Evolutionary conservation across 2,797 vertebrate species (phyloP).

Genomic region (Spheniscus humboldti): DNA sequence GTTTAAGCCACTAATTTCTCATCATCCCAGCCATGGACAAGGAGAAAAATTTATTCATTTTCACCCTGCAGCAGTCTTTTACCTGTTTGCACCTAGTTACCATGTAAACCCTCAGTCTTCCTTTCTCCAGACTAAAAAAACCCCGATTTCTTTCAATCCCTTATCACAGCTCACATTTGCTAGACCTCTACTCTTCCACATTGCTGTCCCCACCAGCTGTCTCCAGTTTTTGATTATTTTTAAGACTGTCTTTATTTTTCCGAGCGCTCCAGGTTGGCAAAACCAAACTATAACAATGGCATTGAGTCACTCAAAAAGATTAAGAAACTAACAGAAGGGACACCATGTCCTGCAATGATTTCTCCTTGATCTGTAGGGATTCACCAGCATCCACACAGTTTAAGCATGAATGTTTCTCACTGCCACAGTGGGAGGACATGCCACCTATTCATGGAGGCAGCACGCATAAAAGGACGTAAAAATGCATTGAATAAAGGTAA

Average conservation of each 20-base stretch:
- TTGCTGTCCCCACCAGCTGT: neutral
- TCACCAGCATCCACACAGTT: neutral
- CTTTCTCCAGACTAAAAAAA: neutral
- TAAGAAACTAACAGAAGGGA: neutral
- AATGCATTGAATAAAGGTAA: neutral
- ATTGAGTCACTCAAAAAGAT: neutral
- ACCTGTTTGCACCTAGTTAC: neutral
- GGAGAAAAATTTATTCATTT: neutral
- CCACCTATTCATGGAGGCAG: neutral
- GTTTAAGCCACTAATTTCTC: neutral
- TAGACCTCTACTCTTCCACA: neutral
- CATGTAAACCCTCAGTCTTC: neutral
- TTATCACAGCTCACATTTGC: neutral
- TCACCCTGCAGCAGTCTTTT: neutral
- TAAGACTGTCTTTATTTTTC: neutral
- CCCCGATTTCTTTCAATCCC: rapidly evolving
- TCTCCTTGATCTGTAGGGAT: neutral
- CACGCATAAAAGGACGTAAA: neutral
- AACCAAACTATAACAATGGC: neutral
- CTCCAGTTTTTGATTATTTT: neutral
- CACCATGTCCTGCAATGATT: neutral
- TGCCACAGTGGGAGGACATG: neutral
- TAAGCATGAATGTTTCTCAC: neutral
- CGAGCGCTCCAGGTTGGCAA: neutral
- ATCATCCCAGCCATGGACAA: neutral